Percentiles rank a stretch among this genome's conserved stretches.
Conservation (phyloP, 2,113 vertebrate species). For the Speoplatyrhinus poulsoni region DNA sequence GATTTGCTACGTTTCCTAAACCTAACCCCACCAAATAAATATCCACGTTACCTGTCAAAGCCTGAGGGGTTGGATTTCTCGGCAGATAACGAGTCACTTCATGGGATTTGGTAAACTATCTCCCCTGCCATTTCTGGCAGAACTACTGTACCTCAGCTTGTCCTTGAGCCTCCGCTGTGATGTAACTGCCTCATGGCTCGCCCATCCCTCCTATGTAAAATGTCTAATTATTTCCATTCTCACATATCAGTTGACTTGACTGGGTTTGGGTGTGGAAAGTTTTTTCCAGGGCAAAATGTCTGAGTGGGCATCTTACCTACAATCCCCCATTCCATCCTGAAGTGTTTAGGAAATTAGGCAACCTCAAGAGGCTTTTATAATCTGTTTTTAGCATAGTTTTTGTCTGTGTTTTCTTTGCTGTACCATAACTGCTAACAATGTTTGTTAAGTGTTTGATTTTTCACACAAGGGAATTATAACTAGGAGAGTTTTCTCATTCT, state of each 20-base stretch:
- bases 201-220: constrained; percentile 30
- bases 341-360: constrained; percentile 59
- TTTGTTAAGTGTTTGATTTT: neutral
- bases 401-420: neutral
- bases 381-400: constrained; percentile 4
- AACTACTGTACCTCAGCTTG: constrained; percentile 40
- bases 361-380: constrained; percentile 29
- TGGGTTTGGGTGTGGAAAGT: constrained; percentile 55
- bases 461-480: constrained; percentile 37
- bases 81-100: constrained; percentile 61
- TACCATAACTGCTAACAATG: too few species aligned
- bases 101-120: constrained; percentile 17
- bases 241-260: constrained; percentile 52
- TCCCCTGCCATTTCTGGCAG: constrained; percentile 13
- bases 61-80: constrained; percentile 52
- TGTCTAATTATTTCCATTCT: constrained; percentile 60
- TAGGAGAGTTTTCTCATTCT: constrained; percentile 23
- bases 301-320: constrained; percentile 58
- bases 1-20: too few species aligned
- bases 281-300: constrained; percentile 54
- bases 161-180: constrained; percentile 29
- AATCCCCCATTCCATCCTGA: constrained; percentile 60
- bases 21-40: constrained; percentile 12
- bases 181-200: constrained; percentile 46
- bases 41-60: constrained; percentile 42